Evolutionary conservation across 2,113 vertebrate species (phyloP).

Genomic region (Leptobrachium ailaonicum): DNA sequence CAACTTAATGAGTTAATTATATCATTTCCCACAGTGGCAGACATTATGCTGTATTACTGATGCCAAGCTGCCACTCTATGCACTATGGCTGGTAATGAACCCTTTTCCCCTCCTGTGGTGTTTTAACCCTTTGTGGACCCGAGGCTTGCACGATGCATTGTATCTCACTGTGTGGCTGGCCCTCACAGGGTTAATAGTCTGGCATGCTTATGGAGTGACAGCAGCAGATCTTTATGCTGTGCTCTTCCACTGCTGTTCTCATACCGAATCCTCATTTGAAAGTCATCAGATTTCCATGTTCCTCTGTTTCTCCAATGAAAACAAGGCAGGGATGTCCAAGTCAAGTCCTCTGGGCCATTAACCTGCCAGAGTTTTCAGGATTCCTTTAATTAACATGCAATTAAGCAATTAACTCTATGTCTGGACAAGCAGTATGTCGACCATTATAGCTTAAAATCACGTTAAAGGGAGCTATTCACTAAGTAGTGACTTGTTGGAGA

Average conservation of each 20-base stretch:
- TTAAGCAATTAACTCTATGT: not conserved
- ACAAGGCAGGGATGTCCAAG: too few species aligned
- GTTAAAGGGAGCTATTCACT: too few species aligned
- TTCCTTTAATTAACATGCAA: not conserved
- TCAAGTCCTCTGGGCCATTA: not conserved
- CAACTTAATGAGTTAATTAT: slow-evolving; percentile 51
- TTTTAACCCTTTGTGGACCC: not conserved
- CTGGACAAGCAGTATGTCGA: not conserved
- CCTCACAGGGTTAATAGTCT: slow-evolving; percentile 28
- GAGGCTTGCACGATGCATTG: not conserved
- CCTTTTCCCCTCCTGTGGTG: slow-evolving; percentile 3
- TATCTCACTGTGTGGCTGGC: not conserved
- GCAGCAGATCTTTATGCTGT: slow-evolving; percentile 23
- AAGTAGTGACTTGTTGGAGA: too few species aligned
- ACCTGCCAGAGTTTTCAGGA: not conserved
- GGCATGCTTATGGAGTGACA: slow-evolving; percentile 36
- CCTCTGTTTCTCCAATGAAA: too few species aligned
- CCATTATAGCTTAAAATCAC: too few species aligned
- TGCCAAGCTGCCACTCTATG: slow-evolving; percentile 45
- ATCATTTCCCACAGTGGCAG: slow-evolving; percentile 46
- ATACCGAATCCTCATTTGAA: not conserved
- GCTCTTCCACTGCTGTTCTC: slow-evolving; percentile 25
- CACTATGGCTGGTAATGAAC: slow-evolving; percentile 42
- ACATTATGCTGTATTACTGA: slow-evolving; percentile 44
- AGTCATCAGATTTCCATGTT: slow-evolving; percentile 14